Evolutionary conservation across 2,113 vertebrate species (phyloP).

Genomic region (Indicator indicator): DNA sequence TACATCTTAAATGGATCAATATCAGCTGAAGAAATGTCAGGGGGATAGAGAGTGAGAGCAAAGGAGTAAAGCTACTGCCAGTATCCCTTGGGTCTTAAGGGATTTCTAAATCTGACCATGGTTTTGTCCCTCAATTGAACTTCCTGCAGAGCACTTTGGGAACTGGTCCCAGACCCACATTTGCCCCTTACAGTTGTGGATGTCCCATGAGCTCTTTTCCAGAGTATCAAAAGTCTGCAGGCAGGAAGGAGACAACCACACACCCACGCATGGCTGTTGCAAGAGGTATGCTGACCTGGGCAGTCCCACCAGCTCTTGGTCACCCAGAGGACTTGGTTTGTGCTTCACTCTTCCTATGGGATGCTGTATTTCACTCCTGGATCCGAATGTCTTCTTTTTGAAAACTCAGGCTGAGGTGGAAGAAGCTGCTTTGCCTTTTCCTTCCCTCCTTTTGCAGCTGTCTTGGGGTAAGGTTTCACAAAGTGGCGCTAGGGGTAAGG

Average conservation of each 20-base stretch:
- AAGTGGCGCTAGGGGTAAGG: background rate
- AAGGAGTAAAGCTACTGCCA: background rate
- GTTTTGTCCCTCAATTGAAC: background rate
- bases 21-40: constrained; percentile 5
- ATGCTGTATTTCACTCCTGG: background rate
- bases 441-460: constrained; percentile 28
- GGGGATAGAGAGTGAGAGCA: background rate
- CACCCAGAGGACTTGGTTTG: background rate
- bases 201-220: background rate
- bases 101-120: background rate
- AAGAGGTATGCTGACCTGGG: background rate
- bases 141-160: background rate
- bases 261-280: background rate
- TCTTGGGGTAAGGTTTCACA: constrained; percentile 34
- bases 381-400: background rate
- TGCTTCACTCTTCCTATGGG: background rate
- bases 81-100: background rate
- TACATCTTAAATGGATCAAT: constrained; percentile 34
- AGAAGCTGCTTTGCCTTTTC: background rate
- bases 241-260: accelerated
- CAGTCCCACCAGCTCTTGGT: background rate
- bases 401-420: background rate
- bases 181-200: accelerated
- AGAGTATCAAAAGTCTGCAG: background rate
- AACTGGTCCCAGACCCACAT: accelerated